Conservation (phyloP, 2,888 invertebrate species). For the Brenthis ino region DNA sequence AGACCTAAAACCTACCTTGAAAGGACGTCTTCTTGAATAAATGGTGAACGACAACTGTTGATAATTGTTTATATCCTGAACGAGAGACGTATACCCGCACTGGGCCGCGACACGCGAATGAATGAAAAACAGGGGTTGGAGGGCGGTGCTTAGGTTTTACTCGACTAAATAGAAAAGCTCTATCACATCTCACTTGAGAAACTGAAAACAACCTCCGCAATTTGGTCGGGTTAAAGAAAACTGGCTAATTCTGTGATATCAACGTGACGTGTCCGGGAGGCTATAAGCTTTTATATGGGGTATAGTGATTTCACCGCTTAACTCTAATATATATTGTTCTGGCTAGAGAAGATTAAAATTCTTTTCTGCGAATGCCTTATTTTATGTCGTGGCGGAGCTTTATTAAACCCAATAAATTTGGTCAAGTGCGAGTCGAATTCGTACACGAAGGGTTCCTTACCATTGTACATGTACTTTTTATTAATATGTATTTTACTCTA, state of each 20-base stretch:
- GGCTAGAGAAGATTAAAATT: constrained; percentile 30
- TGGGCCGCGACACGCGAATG: constrained; percentile 61
- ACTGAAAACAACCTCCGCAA: constrained; percentile 40
- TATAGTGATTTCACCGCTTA: constrained; percentile 33
- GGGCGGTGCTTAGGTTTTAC: constrained; percentile 62
- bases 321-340: constrained; percentile 35
- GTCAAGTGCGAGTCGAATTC: no score
- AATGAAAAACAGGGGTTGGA: constrained; percentile 71
- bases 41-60: constrained; percentile 25
- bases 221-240: constrained; percentile 56
- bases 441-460: no score
- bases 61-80: constrained; percentile 57
- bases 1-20: constrained; percentile 29
- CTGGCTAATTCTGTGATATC: constrained; percentile 54
- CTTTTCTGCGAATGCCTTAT: constrained; percentile 2
- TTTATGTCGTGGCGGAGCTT: background rate
- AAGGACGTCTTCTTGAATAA: constrained; percentile 22
- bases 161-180: constrained; percentile 24
- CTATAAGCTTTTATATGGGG: constrained; percentile 27
- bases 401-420: no score
- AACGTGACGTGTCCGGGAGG: constrained; percentile 46
- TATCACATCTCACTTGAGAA: background rate
- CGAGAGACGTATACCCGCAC: constrained; percentile 48
- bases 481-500: no score
- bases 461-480: no score